A percentile compares a stretch with the other conserved stretches of the same genome.
Conservation (phyloP, 2,888 invertebrate genomes). For the Trimorus sp. region DNA sequence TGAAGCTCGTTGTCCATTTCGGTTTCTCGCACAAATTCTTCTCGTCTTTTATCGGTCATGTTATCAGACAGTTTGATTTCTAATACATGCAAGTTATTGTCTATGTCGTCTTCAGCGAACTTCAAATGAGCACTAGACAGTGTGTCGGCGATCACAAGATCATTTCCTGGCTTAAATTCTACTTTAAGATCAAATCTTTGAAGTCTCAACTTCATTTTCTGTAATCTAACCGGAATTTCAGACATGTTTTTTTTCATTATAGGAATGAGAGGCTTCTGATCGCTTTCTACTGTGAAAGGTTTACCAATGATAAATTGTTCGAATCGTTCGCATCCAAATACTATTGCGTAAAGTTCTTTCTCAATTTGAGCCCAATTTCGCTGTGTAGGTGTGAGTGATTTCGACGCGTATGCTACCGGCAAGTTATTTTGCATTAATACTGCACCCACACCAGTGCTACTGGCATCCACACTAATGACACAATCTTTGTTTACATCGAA, state of each 20-base stretch:
- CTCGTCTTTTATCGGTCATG: constrained; percentile 34
- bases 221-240: constrained; percentile 39
- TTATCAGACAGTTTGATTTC: too few relatives aligned
- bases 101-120: constrained; percentile 29
- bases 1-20: constrained; percentile 57
- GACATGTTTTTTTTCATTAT: constrained; percentile 42
- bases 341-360: constrained; percentile 64
- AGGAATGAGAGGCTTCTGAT: constrained; percentile 69
- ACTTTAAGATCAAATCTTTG: constrained; percentile 61
- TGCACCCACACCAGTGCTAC: constrained; percentile 63
- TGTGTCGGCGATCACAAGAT: constrained; percentile 62
- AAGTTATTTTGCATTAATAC: constrained; percentile 61
- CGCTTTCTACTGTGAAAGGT: constrained; percentile 57
- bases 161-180: constrained; percentile 64
- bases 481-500: constrained; percentile 56
- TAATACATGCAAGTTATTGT: constrained; percentile 51
- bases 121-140: constrained; percentile 59
- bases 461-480: constrained; percentile 66
- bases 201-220: constrained; percentile 62
- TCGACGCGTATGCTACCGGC: constrained; percentile 66
- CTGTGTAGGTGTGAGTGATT: constrained; percentile 40
- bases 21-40: constrained; percentile 51
- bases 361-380: constrained; percentile 63
- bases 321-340: constrained; percentile 65
- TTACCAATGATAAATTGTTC: constrained; percentile 64